These are phyloP conservation scores for Motacilla alba DNA, from an alignment of 2,113 vertebrate genomes.

Conservation along the genomic window DNA sequence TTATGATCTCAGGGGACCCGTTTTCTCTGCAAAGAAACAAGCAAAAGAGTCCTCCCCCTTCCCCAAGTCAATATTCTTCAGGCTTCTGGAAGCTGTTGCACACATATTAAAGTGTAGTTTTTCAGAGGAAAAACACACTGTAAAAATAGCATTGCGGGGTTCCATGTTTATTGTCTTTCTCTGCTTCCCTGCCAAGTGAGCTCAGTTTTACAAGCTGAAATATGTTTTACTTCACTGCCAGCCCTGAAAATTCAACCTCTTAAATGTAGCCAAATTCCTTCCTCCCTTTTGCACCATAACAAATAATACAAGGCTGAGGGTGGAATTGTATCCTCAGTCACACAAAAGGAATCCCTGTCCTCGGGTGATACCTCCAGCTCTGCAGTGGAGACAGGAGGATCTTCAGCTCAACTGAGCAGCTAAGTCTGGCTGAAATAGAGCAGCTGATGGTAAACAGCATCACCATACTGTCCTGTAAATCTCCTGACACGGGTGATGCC, in stretches of 20 bases:
- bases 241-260: slow-evolving; percentile 1
- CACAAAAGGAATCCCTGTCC: neutral
- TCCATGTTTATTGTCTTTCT: slow-evolving; percentile 42
- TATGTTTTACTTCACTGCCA: slow-evolving; percentile 29
- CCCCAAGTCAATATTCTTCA: neutral
- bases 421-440: neutral
- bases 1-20: neutral
- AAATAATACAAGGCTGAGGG: neutral
- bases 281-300: neutral
- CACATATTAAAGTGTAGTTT: neutral
- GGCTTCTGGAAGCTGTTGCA: neutral
- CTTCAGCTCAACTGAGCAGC: neutral
- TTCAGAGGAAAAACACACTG: neutral
- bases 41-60: neutral
- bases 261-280: neutral
- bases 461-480: no score
- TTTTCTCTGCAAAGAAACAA: neutral
- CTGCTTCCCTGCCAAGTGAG: neutral
- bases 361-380: neutral
- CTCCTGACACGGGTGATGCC: neutral
- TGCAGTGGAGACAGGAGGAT: neutral
- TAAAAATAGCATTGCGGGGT: neutral
- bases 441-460: neutral
- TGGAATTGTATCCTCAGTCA: neutral
- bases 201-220: slow-evolving; percentile 50